A percentile compares a stretch with the other conserved stretches of the same genome.
These are phyloP conservation scores for Spondyliosoma cantharus DNA, from an alignment of 2,797 vertebrate genomes.

Conservation along the genomic window DNA sequence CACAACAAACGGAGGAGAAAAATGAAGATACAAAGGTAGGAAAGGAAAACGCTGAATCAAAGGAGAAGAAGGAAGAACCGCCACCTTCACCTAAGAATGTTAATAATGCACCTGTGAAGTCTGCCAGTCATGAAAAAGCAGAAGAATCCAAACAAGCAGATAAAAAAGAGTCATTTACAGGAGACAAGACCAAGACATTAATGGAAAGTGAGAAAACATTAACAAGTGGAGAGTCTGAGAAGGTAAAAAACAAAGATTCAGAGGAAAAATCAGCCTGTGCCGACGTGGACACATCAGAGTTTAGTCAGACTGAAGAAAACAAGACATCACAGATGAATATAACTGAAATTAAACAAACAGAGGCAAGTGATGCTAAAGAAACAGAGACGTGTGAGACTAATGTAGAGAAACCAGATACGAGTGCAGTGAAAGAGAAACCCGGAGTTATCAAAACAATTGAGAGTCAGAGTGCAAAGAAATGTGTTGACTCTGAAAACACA, in stretches of 20 bases:
- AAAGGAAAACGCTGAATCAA: constrained; percentile 28
- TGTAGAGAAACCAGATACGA: constrained; percentile 30
- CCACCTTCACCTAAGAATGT: constrained; percentile 34
- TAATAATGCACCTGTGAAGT: constrained; percentile 28
- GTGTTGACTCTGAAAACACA: not conserved
- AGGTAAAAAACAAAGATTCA: constrained; percentile 32
- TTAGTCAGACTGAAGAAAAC: not conserved
- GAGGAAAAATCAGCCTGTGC: constrained; percentile 10
- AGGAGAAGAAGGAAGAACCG: constrained; percentile 26
- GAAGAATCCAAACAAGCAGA: constrained; percentile 18
- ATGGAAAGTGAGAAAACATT: constrained; percentile 39
- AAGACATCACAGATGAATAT: not conserved
- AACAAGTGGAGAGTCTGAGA: constrained; percentile 35
- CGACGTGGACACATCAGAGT: constrained; percentile 5
- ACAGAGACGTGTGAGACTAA: not conserved
- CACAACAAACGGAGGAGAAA: constrained; percentile 28
- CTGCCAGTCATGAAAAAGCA: constrained; percentile 25
- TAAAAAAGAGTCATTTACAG: not conserved
- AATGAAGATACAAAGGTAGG: constrained; percentile 11
- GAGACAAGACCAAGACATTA: not conserved
- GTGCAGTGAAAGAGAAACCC: constrained; percentile 2
- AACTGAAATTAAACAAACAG: not conserved
- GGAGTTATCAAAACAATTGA: constrained; percentile 38
- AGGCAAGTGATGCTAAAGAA: constrained; percentile 15
- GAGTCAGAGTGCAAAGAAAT: constrained; percentile 16